These are phyloP conservation scores for Oligia fasciuncula DNA, from an alignment of 2,888 invertebrate genomes.

Conservation along the genomic window DNA sequence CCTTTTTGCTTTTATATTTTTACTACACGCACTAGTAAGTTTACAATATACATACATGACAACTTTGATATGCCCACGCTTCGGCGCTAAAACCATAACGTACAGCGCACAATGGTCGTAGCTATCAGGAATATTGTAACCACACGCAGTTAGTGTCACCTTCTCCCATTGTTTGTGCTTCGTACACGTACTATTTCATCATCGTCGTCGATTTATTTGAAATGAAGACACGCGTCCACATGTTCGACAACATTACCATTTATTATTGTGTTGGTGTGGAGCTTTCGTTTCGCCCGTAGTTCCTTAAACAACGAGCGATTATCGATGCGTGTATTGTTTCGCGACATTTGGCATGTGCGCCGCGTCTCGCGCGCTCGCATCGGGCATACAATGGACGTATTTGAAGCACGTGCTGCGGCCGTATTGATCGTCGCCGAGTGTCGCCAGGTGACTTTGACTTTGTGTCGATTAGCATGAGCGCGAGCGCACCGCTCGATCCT, in stretches of 20 bases:
- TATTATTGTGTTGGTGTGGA: conserved; percentile 78
- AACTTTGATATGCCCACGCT: conserved; percentile 70
- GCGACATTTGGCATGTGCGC: conserved; percentile 85
- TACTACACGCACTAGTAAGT: conserved; percentile 67
- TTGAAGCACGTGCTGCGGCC: conserved; percentile 87
- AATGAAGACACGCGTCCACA: conserved; percentile 80
- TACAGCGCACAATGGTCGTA: conserved; percentile 68
- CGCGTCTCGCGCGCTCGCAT: conserved; percentile 82
- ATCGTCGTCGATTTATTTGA: conserved; percentile 79
- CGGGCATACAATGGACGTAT: conserved; percentile 86
- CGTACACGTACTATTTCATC: conserved; percentile 82
- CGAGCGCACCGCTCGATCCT: conserved; percentile 79
- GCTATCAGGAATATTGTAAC: conserved; percentile 71
- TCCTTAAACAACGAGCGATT: conserved; percentile 82
- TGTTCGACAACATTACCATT: conserved; percentile 80
- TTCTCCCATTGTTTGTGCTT: conserved; percentile 79
- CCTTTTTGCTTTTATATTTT: conserved; percentile 74
- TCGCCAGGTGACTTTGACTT: conserved; percentile 83
- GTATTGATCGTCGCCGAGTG: conserved; percentile 81
- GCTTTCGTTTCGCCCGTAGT: conserved; percentile 81
- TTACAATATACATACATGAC: conserved; percentile 63
- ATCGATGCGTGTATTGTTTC: conserved; percentile 86
- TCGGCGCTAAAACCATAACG: conserved; percentile 70
- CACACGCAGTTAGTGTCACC: conserved; percentile 75
- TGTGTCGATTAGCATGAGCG: conserved; percentile 83